Evolutionary conservation across 2,113 vertebrate genomes (phyloP).

Genomic region (Cyprinodon tularosa): DNA sequence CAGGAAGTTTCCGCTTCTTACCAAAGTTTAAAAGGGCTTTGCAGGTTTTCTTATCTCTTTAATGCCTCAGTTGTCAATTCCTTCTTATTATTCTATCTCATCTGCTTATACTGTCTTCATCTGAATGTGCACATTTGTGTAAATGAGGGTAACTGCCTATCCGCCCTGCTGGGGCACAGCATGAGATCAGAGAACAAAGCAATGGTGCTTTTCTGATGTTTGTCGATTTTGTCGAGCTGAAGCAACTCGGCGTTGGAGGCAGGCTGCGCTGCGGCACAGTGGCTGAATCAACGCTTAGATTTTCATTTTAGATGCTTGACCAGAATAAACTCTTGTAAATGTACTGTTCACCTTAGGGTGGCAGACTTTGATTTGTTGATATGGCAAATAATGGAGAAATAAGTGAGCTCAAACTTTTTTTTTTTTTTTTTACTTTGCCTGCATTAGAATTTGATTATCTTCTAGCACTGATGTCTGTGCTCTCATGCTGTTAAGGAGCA

Average conservation of each 20-base stretch:
- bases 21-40: not conserved
- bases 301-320: slow-evolving; percentile 5
- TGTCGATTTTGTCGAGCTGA: not conserved
- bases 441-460: slow-evolving; percentile 35
- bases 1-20: slow-evolving; percentile 7
- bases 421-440: slow-evolving; percentile 5
- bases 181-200: slow-evolving; percentile 31
- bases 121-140: not conserved
- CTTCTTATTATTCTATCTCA: slow-evolving; percentile 1
- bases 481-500: not conserved
- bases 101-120: slow-evolving; percentile 16
- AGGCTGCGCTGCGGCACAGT: not conserved
- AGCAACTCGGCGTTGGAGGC: not conserved
- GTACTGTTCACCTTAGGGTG: slow-evolving; percentile 26
- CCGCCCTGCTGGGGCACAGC: slow-evolving; percentile 5
- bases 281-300: not conserved
- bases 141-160: not conserved
- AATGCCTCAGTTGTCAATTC: not conserved
- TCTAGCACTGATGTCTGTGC: not conserved
- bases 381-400: slow-evolving; percentile 19
- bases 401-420: slow-evolving; percentile 10
- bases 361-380: slow-evolving; percentile 31
- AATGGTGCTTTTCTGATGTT: slow-evolving; percentile 32
- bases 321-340: slow-evolving; percentile 24
- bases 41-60: not conserved